Evolutionary conservation across 2,113 vertebrate species (phyloP), one percentile per base, ranked within the genome.

Genomic region (Etheostoma cragini): DNA sequence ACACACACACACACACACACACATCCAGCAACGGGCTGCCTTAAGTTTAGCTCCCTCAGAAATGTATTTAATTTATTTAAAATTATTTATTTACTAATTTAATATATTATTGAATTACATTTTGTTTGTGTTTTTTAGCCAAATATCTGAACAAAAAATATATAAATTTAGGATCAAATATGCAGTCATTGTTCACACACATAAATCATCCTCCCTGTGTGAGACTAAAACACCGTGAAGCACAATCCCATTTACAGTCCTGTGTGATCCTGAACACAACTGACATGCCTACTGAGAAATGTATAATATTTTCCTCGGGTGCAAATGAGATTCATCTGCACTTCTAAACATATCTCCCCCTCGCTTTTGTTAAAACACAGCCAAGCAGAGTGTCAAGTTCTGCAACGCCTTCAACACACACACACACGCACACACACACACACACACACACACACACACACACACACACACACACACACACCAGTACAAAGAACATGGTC

Each of bases 281-380:
- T 76, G 76, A 83, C 87, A 83, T 65, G 67, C 74, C 86, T 68
- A 64, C 81, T 83, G 81, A 82, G 80, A 89, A 83, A 86, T 86
- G 71, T 53, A 76, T 61, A 67, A 83, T 80, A 85, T 85, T 82
- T 85, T 82, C 52, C 67, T 71, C 24, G 50, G 83, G 76, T 86
- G 89, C 57, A 83, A 90, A 93, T 91, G 74, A 93, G 76, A 91
- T 91, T 89, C 78, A 86, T 88, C 84, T 63, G 76, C 80, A 80
- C 86, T 78, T 87, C 89, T 83, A 85, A 88, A 89, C 80, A 80
- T 80, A 86, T 84, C 84, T 77, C 42, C 33, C 8, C 13, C 64
- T 35, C n/a, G 21, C 74, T 78, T 84, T 45, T 76, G 75, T 80
- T 83, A 68, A 83, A 85, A 85, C 74, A 69, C 61, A 42, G 78